Conservation (phyloP, 2,797 vertebrate genomes). For the Novumbra hubbsi region DNA sequence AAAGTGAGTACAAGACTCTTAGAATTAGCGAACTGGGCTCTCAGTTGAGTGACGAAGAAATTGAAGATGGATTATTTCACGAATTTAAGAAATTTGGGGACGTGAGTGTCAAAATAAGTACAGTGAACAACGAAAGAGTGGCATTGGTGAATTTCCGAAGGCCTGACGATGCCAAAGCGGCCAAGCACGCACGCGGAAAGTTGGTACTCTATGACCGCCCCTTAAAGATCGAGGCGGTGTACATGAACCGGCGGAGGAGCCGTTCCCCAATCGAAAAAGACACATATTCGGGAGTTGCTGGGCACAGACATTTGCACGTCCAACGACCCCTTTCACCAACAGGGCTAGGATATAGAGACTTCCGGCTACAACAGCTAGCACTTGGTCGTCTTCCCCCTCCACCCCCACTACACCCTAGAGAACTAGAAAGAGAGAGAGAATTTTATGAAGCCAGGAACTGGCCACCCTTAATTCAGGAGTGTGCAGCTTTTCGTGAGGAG, state of each 20-base stretch:
- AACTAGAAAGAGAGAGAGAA: constrained; percentile 90
- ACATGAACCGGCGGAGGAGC: constrained; percentile 77
- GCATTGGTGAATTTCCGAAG: constrained; percentile 95
- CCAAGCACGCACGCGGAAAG: constrained; percentile 91
- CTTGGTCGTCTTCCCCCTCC: constrained; percentile 87
- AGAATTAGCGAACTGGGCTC: constrained; percentile 94
- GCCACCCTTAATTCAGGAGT: constrained; percentile 80
- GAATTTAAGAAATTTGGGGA: constrained; percentile 97
- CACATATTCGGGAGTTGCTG: constrained; percentile 64
- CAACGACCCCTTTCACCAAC: constrained; percentile 85
- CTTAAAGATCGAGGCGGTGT: constrained; percentile 91
- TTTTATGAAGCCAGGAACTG: constrained; percentile 85
- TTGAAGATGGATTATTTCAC: constrained; percentile 95
- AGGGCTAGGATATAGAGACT: constrained; percentile 87
- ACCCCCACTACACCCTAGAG: constrained; percentile 82
- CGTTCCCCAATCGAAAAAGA: constrained; percentile 89
- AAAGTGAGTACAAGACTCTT: constrained; percentile 90
- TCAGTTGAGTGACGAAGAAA: constrained; percentile 90
- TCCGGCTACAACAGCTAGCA: constrained; percentile 90
- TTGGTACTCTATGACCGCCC: constrained; percentile 93
- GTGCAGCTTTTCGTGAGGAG: constrained; percentile 84
- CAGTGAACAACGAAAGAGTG: constrained; percentile 87
- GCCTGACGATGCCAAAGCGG: constrained; percentile 91
- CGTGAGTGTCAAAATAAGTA: constrained; percentile 93
- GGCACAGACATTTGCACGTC: constrained; percentile 71